Percentiles rank a stretch among this genome's conserved stretches.
Conservation (phyloP, 1,140 invertebrate species). For the Formica selysi region DNA sequence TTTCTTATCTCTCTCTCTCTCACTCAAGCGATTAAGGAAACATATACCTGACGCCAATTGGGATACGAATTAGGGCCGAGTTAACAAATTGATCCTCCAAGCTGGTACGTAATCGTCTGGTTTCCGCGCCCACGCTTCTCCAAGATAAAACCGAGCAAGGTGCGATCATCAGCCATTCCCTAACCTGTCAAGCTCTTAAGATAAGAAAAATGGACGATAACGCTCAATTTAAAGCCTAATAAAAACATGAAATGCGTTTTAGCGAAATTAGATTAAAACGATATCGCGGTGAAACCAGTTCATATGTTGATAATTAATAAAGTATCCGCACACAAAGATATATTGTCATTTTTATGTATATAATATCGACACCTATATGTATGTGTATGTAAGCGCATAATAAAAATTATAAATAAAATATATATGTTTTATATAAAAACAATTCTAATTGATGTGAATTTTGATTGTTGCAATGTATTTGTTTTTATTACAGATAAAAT, state of each 20-base stretch:
- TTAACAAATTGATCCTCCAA: conserved; percentile 74
- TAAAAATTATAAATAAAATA: not conserved
- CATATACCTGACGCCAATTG: conserved; percentile 57
- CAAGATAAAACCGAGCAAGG: conserved; percentile 57
- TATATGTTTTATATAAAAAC: too few relatives aligned
- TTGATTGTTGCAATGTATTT: not conserved
- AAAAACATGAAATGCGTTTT: conserved; percentile 63
- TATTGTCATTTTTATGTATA: not conserved
- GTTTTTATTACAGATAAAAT: too few relatives aligned
- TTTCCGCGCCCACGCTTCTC: conserved; percentile 34
- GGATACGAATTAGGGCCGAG: conserved; percentile 68
- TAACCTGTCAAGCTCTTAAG: conserved; percentile 60
- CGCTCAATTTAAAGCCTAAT: conserved; percentile 56
- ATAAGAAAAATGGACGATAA: conserved; percentile 62
- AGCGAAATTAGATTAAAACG: conserved; percentile 51
- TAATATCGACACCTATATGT: not conserved
- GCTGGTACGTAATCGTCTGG: conserved; percentile 46
- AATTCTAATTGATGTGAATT: too few relatives aligned
- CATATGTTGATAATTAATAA: conserved; percentile 27
- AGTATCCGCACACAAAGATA: not conserved
- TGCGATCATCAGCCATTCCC: conserved; percentile 57
- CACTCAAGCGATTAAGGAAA: not conserved
- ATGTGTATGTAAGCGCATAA: not conserved
- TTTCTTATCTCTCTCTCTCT: not conserved
- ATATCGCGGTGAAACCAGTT: not conserved